Evolutionary conservation across 2,113 vertebrate genomes (phyloP).

Genomic region (Lethenteron reissneri): DNA sequence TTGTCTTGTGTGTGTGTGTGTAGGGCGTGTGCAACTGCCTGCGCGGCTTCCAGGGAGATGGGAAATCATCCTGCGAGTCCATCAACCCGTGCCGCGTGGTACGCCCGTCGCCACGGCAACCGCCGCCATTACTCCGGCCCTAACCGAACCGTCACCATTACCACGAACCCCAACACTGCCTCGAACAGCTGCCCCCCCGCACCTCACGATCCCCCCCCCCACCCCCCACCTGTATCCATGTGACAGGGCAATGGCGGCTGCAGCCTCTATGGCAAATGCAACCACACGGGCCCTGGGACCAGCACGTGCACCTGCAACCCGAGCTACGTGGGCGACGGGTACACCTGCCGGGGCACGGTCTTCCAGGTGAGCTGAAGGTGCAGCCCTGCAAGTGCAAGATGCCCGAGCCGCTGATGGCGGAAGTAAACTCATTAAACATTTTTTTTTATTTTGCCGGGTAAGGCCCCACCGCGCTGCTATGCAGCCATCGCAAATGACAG

Average conservation of each 20-base stretch:
- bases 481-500: too few relatives aligned
- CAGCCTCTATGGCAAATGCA: slow-evolving; percentile 33
- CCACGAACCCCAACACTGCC: too few relatives aligned
- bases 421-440: too few relatives aligned
- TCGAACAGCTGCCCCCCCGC: too few relatives aligned
- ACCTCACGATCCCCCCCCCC: too few relatives aligned
- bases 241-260: slow-evolving; percentile 56
- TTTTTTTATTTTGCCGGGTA: too few relatives aligned
- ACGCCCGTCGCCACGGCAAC: slow-evolving; percentile 8
- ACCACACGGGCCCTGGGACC: slow-evolving; percentile 21
- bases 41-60: slow-evolving; percentile 32
- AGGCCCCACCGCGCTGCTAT: too few relatives aligned
- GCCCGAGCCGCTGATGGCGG: too few relatives aligned
- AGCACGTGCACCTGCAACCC: slow-evolving; percentile 40
- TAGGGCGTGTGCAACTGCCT: slow-evolving; percentile 56
- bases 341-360: slow-evolving; percentile 36
- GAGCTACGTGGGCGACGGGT: slow-evolving; percentile 38
- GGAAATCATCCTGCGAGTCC: slow-evolving; percentile 26
- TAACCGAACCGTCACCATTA: too few relatives aligned
- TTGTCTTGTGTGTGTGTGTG: slow-evolving; percentile 7
- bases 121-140: too few relatives aligned
- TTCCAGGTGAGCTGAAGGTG: slow-evolving; percentile 25
- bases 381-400: too few relatives aligned
- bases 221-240: too few relatives aligned
- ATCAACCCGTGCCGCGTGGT: slow-evolving; percentile 49